Conservation (phyloP, 2,797 vertebrate genomes). For the Notoglanidium macrostoma region DNA sequence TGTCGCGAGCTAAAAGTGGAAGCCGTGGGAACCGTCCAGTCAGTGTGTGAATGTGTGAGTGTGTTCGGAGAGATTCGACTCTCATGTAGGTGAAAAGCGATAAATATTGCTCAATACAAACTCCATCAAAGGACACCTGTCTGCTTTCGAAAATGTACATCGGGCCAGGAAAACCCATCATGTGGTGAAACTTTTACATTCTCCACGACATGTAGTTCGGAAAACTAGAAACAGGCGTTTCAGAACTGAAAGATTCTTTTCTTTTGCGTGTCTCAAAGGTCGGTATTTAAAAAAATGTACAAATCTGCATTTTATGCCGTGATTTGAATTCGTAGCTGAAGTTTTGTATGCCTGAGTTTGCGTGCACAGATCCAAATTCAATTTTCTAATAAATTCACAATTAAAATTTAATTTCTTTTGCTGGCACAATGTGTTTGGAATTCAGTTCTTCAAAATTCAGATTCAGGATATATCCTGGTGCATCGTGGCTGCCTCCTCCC, state of each 20-base stretch:
- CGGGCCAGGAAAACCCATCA: not conserved
- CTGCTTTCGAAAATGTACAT: not conserved
- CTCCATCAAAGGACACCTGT: not conserved
- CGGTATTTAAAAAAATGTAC: not conserved
- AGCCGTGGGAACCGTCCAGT: slow-evolving; percentile 17
- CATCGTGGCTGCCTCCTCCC: too few relatives aligned
- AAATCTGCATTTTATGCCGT: not conserved
- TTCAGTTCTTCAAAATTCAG: not conserved
- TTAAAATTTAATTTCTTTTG: not conserved
- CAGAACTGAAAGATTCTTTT: not conserved
- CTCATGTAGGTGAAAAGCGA: not conserved
- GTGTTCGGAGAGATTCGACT: not conserved
- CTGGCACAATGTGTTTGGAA: not conserved
- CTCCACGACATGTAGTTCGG: not conserved
- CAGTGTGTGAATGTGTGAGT: not conserved
- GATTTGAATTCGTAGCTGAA: not conserved
- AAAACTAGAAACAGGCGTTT: not conserved
- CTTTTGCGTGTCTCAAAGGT: not conserved
- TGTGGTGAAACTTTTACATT: not conserved
- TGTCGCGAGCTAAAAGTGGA: slow-evolving; percentile 37
- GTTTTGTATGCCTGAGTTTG: not conserved
- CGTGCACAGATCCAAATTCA: not conserved
- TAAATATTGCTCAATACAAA: not conserved
- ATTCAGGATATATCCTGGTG: too few relatives aligned
- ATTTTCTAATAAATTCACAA: not conserved